phyloP scores from a whole-genome alignment of 2,888 invertebrate species.

The Mythimna ferrago region DNA sequence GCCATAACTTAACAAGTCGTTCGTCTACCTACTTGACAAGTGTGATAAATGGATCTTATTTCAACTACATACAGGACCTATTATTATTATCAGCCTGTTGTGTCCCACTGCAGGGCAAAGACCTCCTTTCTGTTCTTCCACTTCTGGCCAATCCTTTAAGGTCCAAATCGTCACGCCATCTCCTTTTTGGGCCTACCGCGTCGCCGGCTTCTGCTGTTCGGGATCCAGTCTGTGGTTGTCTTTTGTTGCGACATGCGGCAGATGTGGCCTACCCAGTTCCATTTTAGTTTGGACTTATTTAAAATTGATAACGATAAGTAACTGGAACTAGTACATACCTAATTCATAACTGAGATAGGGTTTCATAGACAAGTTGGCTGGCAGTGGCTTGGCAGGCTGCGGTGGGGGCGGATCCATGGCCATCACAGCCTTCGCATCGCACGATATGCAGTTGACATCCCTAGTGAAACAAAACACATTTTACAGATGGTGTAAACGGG shows the following conservation, averaged over 20 bases:
- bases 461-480: conserved; percentile 73
- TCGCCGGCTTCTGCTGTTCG: too few relatives aligned
- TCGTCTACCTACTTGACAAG: too few relatives aligned
- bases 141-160: too few relatives aligned
- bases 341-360: conserved; percentile 94
- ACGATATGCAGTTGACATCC: conserved; percentile 94
- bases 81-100: too few relatives aligned
- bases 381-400: conserved; percentile 88
- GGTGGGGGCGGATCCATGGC: conserved; percentile 88
- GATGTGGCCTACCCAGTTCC: too few relatives aligned
- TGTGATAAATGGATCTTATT: not conserved
- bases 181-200: too few relatives aligned
- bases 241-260: too few relatives aligned
- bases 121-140: too few relatives aligned
- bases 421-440: conserved; percentile 94
- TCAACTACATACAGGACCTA: not conserved
- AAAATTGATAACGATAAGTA: not conserved
- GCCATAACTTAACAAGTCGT: not conserved
- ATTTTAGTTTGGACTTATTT: not conserved
- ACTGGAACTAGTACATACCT: conserved; percentile 77
- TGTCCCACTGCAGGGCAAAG: too few relatives aligned
- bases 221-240: too few relatives aligned
- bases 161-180: too few relatives aligned
- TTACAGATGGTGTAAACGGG: too few relatives aligned
- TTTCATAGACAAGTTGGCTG: conserved; percentile 91